Evolutionary conservation across 2,113 vertebrate genomes (phyloP), one percentile per base, ranked within the genome.

Genomic region (Paradisaea rubra): DNA sequence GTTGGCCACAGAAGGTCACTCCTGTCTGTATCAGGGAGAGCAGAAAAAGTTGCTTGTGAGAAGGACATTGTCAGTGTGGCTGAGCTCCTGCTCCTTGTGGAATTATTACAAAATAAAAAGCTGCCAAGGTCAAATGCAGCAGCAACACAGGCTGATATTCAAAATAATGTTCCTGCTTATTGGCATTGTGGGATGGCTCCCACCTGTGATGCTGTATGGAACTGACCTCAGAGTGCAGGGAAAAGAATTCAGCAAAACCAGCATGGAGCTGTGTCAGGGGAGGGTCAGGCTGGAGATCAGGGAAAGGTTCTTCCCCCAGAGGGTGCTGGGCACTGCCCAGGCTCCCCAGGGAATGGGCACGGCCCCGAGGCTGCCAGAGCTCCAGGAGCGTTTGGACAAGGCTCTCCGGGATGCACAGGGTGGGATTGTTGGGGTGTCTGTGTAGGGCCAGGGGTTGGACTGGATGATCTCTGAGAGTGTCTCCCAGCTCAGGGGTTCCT

Each of bases 331-430:
- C 45, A 37, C 72, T 69, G 72, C 5, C 27, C 63, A 69, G 63
- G 37, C 33, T 86, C 15, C 27, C 33, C 63, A 60, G 47, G 18
- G 18, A 61, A 53, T n/a, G 15, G 15, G 5, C 54, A 19, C 3
- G 0, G 54, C 23, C 39, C 45, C 0, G 0, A n/a, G 45, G 47
- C 23, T 60, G 39, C 39, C 64, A 60, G 54, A 78, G 72, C 23
- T 86, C 39, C 64, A 78, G 64, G 15, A 45, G 21, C 0, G 0
- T 33, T 60, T 69, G 54, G 63, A 18, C 17, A 85, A 0, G 0
- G 1, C 15, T 3, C 2, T 1, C 42, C 10, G 35, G 23, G 15
- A 10, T 17, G 57, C 42, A 4, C n/a, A 65, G 82, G 37, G 9
- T 76, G 27, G 37, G 45, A 20, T 33, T 44, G 12, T 16, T 60